phyloP scores from a whole-genome alignment of 2,888 invertebrate species.

The Troides oblongomaculatus region DNA sequence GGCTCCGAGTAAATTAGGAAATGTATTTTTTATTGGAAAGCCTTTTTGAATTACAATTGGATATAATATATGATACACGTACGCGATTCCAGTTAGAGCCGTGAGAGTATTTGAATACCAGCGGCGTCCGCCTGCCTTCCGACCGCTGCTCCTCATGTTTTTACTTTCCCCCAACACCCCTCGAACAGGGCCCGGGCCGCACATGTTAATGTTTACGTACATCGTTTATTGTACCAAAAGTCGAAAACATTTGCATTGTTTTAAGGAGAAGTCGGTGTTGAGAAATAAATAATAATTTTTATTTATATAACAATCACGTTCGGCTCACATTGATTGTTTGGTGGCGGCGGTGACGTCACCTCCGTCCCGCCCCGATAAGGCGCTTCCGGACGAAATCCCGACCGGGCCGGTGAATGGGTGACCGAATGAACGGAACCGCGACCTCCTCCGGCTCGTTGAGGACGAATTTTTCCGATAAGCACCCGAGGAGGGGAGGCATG shows the following conservation, averaged over 20 bases:
- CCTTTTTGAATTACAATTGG: conserved; percentile 71
- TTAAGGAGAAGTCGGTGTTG: conserved; percentile 50
- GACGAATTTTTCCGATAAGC: conserved; percentile 37
- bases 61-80: conserved; percentile 60
- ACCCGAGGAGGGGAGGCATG: conserved; percentile 3
- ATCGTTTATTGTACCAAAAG: conserved; percentile 44
- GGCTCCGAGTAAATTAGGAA: conserved; percentile 73
- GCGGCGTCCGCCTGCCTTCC: conserved; percentile 37
- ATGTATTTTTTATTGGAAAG: conserved; percentile 76
- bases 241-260: conserved; percentile 65
- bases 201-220: conserved; percentile 31
- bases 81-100: conserved; percentile 61
- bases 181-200: conserved; percentile 11
- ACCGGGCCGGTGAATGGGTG: conserved; percentile 40
- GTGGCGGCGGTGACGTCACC: conserved; percentile 65
- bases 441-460: conserved; percentile 44
- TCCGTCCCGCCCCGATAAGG: conserved; percentile 72
- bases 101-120: conserved; percentile 63
- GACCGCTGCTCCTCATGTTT: conserved; percentile 11
- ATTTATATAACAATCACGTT: conserved; percentile 77
- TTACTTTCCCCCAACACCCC: conserved; percentile 3
- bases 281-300: conserved; percentile 41
- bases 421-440: conserved; percentile 32
- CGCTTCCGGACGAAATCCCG: conserved; percentile 72
- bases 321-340: conserved; percentile 60